These are phyloP conservation scores for Mesodorylaimus sp. DNA, from an alignment of 2,888 invertebrate species.

Conservation along the genomic window DNA sequence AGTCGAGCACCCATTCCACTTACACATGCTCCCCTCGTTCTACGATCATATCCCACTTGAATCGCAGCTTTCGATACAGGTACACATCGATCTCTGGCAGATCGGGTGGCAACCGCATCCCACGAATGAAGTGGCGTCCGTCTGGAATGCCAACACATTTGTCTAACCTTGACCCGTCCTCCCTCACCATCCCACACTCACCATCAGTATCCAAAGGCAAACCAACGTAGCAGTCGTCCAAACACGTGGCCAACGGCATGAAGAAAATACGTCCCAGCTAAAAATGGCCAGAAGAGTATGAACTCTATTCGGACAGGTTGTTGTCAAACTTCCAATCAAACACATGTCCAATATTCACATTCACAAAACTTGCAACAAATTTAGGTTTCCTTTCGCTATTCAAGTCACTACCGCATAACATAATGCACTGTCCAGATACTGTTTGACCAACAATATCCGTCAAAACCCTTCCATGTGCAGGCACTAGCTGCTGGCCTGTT, in stretches of 20 bases:
- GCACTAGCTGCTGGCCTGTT: too few species aligned
- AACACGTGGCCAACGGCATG: conserved; percentile 53
- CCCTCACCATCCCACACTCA: too few species aligned
- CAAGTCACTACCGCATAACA: too few species aligned
- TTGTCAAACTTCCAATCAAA: neutral
- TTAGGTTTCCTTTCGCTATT: too few species aligned
- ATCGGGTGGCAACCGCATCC: conserved; percentile 45
- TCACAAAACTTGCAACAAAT: too few species aligned
- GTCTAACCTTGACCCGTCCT: too few species aligned
- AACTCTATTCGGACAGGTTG: neutral
- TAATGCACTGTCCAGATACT: too few species aligned
- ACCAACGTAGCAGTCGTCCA: conserved; percentile 55
- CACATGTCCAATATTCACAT: too few species aligned
- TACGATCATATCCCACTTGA: conserved; percentile 38
- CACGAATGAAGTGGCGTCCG: conserved; percentile 49
- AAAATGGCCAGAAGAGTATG: neutral
- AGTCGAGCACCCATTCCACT: conserved; percentile 11
- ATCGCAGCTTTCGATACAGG: conserved; percentile 45
- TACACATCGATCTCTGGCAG: conserved; percentile 51
- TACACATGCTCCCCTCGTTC: conserved; percentile 22
- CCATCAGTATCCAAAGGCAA: conserved; percentile 47
- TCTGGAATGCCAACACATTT: conserved; percentile 32
- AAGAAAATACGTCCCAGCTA: conserved; percentile 45
- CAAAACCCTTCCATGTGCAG: too few species aligned
- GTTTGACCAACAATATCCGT: too few species aligned